Evolutionary conservation across 2,113 vertebrate species (phyloP).

Genomic region (Sclerurus mexicanus): DNA sequence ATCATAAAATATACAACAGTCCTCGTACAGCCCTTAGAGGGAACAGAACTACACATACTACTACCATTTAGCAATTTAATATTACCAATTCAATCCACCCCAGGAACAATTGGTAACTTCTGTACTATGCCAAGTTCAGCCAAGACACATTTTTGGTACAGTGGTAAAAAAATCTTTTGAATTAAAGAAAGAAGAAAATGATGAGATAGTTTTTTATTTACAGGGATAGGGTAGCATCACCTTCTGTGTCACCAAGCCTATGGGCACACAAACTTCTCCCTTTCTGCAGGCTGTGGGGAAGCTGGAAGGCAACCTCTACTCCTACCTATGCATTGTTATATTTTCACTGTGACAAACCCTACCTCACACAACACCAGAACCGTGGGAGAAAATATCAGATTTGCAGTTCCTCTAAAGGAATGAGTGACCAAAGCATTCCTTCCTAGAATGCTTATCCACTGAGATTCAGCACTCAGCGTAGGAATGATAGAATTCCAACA

Average conservation of each 20-base stretch:
- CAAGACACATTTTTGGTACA: not conserved
- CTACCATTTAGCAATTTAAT: not conserved
- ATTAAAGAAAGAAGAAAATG: not conserved
- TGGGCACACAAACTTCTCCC: not conserved
- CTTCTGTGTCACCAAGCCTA: not conserved
- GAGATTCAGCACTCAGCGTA: not conserved
- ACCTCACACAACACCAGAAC: not conserved
- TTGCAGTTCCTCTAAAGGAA: not conserved
- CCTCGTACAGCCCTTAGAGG: not conserved
- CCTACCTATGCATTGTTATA: too few relatives aligned
- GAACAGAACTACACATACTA: not conserved
- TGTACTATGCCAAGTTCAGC: not conserved
- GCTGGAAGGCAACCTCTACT: not conserved
- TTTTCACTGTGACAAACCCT: not conserved
- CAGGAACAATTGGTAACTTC: not conserved
- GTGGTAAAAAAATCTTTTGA: not conserved
- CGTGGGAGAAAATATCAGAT: not conserved
- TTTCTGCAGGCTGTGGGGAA: not conserved
- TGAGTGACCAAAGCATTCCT: rapidly evolving
- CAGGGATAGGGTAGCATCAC: not conserved
- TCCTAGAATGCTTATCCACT: not conserved
- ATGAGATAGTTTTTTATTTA: not conserved
- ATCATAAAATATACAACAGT: not conserved
- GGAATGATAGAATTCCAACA: not conserved
- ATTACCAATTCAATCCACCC: not conserved